Evolutionary conservation across 2,888 invertebrate genomes (phyloP).

Genomic region (Amblyjoppa fuscipennis): DNA sequence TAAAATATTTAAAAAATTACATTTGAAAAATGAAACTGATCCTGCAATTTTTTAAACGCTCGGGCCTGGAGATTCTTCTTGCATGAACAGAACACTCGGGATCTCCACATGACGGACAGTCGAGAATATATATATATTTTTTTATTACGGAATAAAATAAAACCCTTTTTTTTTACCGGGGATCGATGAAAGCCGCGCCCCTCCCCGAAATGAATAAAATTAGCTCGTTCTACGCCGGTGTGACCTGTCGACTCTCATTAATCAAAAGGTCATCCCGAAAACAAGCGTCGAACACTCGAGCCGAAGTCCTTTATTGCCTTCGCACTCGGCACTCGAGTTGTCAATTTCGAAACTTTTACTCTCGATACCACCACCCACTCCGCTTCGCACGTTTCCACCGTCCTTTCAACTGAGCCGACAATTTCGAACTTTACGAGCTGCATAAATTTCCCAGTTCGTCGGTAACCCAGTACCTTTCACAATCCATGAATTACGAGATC

Average conservation of each 20-base stretch:
- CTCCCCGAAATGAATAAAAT: background rate
- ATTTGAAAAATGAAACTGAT: background rate
- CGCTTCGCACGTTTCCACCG: background rate
- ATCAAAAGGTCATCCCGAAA: background rate
- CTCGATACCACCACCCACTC: slow-evolving; percentile 22
- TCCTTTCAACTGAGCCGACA: slow-evolving; percentile 36
- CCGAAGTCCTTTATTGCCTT: slow-evolving; percentile 23
- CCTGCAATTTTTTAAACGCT: background rate
- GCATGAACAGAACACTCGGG: background rate
- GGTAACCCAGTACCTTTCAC: slow-evolving; percentile 3
- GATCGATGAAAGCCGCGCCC: background rate
- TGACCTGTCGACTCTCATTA: background rate
- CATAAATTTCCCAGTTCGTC: slow-evolving; percentile 41
- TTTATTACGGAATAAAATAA: background rate
- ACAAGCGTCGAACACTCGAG: background rate
- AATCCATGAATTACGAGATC: slow-evolving; percentile 46
- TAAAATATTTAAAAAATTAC: background rate
- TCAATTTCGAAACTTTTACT: slow-evolving; percentile 53
- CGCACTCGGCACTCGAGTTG: slow-evolving; percentile 10
- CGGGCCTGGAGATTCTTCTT: background rate
- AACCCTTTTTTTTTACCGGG: background rate
- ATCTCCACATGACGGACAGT: background rate
- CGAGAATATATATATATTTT: background rate
- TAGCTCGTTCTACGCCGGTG: background rate
- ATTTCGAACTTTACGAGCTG: slow-evolving; percentile 47